Base-by-base conservation (phyloP, 2,797 vertebrate genomes). In the Halcyon badia region DNA sequence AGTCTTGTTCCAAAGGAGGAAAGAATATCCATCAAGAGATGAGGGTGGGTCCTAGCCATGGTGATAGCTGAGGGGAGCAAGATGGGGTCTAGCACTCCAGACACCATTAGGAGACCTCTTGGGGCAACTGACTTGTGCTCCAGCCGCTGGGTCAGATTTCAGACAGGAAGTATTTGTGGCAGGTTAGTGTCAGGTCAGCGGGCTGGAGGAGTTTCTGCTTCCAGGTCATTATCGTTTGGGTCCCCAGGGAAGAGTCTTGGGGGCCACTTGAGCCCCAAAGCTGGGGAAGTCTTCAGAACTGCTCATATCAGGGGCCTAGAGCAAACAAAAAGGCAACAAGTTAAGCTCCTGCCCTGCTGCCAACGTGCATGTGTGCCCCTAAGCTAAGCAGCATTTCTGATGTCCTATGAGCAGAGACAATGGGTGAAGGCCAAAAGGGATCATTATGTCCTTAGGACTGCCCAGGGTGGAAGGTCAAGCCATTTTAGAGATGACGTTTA, bases 201-300 rank as follows among this genome's bases (percentile, higher is more conserved):
- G 98, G 97, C 98, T 98, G 97, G 96, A 98, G 94, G 97, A 96
- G 89, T 85, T 97, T 95, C 95, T 96, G 91, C 92, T 97, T 97
- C 97, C 90, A 89, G 95, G 95, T 98, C 98, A 99, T 98, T 99
- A 99, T 98, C 99, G 99, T 96, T 99, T 99, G 65, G 99, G 99
- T 97, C 99, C 99, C 99, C 99, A 99, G 46, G 99, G 99, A 93
- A 99, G 99, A 90, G 99, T 97, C 97, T 99, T 98, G 89, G 98
- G 98, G 80, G 99, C 98, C 97, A 99, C 99, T 75, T 99, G 99
- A 95, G 99, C 98, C 94, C 99, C 99, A 94, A 99, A 99, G 98
- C 99, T 99, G 80, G 99, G 99, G 92, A 99, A 99, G 84, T 99
- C 99, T 98, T 99, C 99, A 78, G 99, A 99, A 98, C 99, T 99